These are phyloP conservation scores for Drosophila santomea DNA, from an alignment of 1,140 invertebrate genomes.

Conservation along the genomic window DNA sequence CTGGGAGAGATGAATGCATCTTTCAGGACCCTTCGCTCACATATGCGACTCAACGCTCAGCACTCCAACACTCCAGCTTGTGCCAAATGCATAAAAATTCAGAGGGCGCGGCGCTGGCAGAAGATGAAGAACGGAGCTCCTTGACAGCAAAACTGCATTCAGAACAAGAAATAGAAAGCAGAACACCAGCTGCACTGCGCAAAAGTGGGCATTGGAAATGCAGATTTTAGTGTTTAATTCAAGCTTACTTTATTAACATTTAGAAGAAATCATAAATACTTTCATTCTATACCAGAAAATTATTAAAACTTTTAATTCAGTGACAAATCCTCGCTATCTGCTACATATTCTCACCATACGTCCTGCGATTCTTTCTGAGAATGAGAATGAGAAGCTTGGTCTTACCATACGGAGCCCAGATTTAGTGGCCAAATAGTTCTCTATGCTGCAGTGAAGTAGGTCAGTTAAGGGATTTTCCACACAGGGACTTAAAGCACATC, in stretches of 20 bases:
- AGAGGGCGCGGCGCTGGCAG: conserved; percentile 13
- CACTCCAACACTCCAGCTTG: conserved; percentile 71
- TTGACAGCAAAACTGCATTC: conserved; percentile 65
- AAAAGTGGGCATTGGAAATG: not conserved
- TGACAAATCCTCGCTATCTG: no score
- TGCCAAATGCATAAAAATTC: conserved; percentile 79
- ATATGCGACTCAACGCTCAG: conserved; percentile 52
- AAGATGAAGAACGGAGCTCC: conserved; percentile 55
- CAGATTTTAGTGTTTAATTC: no score
- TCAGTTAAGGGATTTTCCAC: conserved; percentile 64
- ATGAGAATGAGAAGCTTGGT: not conserved
- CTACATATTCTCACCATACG: no score
- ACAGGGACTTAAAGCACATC: conserved; percentile 68
- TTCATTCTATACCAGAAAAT: not conserved
- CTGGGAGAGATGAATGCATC: conserved; percentile 44
- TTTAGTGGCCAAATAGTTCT: conserved; percentile 5
- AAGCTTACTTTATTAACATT: no score
- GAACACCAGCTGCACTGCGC: conserved; percentile 33
- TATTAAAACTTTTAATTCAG: not conserved
- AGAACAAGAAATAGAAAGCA: conserved; percentile 34
- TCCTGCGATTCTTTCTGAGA: no score
- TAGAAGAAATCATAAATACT: no score
- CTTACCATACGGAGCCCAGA: not conserved
- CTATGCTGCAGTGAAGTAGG: conserved; percentile 57
- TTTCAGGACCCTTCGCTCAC: conserved; percentile 42